Evolutionary conservation across 2,797 vertebrate genomes (phyloP).

Genomic region (Girardinus metallicus): DNA sequence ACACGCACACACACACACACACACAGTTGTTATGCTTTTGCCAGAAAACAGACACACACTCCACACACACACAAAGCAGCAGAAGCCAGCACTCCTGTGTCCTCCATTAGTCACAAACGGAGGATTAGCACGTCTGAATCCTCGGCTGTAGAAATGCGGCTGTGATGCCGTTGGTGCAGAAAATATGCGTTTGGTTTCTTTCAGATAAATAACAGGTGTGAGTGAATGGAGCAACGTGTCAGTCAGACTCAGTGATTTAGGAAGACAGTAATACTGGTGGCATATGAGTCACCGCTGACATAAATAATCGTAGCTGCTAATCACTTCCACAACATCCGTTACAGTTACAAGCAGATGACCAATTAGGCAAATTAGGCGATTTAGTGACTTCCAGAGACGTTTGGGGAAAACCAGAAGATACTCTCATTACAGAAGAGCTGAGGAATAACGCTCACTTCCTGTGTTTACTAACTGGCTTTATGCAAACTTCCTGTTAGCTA

Average conservation of each 20-base stretch:
- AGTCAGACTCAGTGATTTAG: slow-evolving; percentile 26
- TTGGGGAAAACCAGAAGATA: not conserved
- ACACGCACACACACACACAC: slow-evolving; percentile 17
- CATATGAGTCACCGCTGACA: not conserved
- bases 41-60: slow-evolving; percentile 11
- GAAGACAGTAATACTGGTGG: not conserved
- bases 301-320: not conserved
- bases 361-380: not conserved
- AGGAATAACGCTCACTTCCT: not conserved
- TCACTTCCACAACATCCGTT: not conserved
- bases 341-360: not conserved
- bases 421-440: too few species aligned
- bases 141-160: slow-evolving; percentile 23
- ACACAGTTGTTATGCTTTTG: slow-evolving; percentile 11
- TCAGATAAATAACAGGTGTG: slow-evolving; percentile 45
- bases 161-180: slow-evolving; percentile 37
- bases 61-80: slow-evolving; percentile 33
- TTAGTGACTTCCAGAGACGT: not conserved
- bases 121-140: slow-evolving; percentile 45
- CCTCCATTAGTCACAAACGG: slow-evolving; percentile 44
- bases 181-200: slow-evolving; percentile 31
- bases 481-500: not conserved
- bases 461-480: too few species aligned
- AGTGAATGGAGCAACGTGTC: slow-evolving; percentile 31
- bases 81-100: slow-evolving; percentile 37